Evolutionary conservation across 2,113 vertebrate genomes (phyloP).

Genomic region (Strigops habroptila): DNA sequence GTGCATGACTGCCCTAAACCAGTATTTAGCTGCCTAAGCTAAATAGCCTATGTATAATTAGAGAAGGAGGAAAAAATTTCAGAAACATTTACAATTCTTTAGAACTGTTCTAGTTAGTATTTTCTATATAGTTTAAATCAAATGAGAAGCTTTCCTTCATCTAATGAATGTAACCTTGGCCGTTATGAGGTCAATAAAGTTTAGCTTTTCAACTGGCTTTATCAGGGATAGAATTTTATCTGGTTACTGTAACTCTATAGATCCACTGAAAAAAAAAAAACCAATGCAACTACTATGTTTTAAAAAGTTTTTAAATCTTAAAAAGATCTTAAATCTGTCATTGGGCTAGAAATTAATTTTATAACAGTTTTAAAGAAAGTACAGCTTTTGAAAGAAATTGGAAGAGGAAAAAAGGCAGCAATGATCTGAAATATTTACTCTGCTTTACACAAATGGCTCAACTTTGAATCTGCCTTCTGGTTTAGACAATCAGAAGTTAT

Average conservation of each 20-base stretch:
- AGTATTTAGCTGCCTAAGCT: not conserved
- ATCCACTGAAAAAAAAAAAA: not conserved
- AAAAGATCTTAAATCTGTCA: not conserved
- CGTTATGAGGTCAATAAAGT: not conserved
- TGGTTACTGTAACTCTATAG: not conserved
- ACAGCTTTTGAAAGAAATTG: not conserved
- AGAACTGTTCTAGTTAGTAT: not conserved
- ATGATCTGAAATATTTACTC: not conserved
- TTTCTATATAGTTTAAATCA: not conserved
- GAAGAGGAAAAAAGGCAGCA: not conserved
- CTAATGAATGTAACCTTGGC: not conserved
- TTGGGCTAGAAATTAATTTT: not conserved
- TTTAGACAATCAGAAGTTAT: not conserved
- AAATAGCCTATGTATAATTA: not conserved
- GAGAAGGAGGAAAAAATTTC: not conserved
- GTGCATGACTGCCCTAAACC: not conserved
- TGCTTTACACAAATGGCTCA: not conserved
- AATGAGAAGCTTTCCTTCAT: not conserved
- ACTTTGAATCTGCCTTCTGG: not conserved
- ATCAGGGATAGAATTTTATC: not conserved
- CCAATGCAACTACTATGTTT: not conserved
- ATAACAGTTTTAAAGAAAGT: not conserved
- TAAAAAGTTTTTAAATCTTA: no score
- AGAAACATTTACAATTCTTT: not conserved
- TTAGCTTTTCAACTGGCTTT: not conserved